Percentiles rank a stretch among this genome's conserved stretches.
Conservation (phyloP, 2,888 invertebrate species). For the Litoditis marina region DNA sequence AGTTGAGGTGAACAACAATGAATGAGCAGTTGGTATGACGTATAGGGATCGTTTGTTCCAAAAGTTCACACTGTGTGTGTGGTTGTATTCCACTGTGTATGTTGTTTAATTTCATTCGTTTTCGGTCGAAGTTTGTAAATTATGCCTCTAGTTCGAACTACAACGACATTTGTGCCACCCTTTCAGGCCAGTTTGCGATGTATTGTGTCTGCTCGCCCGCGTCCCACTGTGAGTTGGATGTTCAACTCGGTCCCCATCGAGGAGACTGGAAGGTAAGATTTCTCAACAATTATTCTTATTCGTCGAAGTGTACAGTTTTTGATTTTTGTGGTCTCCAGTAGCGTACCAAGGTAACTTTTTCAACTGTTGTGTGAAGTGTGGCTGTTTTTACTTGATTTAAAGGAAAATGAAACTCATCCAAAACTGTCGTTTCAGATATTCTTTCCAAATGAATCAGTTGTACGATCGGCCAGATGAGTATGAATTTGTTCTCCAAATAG, state of each 20-base stretch:
- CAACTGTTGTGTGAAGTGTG: too few species aligned
- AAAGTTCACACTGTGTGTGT: too few species aligned
- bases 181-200: slow-evolving; percentile 33
- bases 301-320: background rate
- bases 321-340: too few species aligned
- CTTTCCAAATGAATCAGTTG: slow-evolving; percentile 26
- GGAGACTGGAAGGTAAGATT: slow-evolving; percentile 22
- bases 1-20: too few species aligned
- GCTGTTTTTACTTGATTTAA: too few species aligned
- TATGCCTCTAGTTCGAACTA: background rate
- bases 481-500: slow-evolving; percentile 35
- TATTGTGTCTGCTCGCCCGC: slow-evolving; percentile 54
- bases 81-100: too few species aligned
- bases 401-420: too few species aligned
- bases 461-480: slow-evolving; percentile 44
- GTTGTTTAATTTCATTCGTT: too few species aligned
- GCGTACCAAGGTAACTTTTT: too few species aligned
- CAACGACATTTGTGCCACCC: too few species aligned
- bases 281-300: background rate
- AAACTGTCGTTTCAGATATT: slow-evolving; percentile 17
- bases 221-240: slow-evolving; percentile 56
- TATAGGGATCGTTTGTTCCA: too few species aligned
- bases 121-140: background rate
- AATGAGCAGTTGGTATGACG: too few species aligned
- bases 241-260: slow-evolving; percentile 32